These are phyloP conservation scores for Carpatolechia fugitivella DNA, from an alignment of 2,888 invertebrate genomes.

Conservation along the genomic window DNA sequence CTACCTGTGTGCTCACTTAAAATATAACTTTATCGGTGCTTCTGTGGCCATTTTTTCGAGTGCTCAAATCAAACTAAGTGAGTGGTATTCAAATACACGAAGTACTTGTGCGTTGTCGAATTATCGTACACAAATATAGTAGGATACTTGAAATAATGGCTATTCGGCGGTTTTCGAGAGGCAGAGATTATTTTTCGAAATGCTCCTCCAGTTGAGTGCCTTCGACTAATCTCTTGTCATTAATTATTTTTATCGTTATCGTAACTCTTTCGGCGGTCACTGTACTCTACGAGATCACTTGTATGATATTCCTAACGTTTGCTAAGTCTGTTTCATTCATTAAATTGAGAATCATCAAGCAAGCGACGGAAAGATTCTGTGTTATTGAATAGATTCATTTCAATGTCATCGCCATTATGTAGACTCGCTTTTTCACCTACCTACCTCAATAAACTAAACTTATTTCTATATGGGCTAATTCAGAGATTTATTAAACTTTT, in stretches of 20 bases:
- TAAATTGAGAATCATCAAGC: too few species aligned
- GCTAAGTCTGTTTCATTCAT: neutral
- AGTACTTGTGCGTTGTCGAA: conserved; percentile 31
- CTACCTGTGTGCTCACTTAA: neutral
- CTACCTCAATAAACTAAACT: too few species aligned
- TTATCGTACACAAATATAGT: conserved; percentile 61
- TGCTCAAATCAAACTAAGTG: conserved; percentile 12
- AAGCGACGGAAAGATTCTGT: too few species aligned
- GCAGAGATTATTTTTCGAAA: conserved; percentile 76
- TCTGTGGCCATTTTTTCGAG: conserved; percentile 1
- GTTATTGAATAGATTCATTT: too few species aligned
- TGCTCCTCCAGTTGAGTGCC: conserved; percentile 75
- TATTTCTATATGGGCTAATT: too few species aligned
- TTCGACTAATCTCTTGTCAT: conserved; percentile 73
- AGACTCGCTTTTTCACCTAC: too few species aligned
- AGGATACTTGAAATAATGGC: conserved; percentile 70
- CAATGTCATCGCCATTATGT: too few species aligned
- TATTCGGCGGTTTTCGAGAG: conserved; percentile 71
- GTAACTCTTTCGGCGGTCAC: conserved; percentile 68
- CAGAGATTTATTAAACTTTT: too few species aligned
- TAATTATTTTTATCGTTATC: conserved; percentile 79
- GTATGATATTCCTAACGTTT: neutral
- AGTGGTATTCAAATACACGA: conserved; percentile 26
- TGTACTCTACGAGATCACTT: conserved; percentile 24
- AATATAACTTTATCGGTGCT: neutral